These are phyloP conservation scores for Conops quadrifasciatus DNA, from an alignment of 2,888 invertebrate species.

Conservation along the genomic window DNA sequence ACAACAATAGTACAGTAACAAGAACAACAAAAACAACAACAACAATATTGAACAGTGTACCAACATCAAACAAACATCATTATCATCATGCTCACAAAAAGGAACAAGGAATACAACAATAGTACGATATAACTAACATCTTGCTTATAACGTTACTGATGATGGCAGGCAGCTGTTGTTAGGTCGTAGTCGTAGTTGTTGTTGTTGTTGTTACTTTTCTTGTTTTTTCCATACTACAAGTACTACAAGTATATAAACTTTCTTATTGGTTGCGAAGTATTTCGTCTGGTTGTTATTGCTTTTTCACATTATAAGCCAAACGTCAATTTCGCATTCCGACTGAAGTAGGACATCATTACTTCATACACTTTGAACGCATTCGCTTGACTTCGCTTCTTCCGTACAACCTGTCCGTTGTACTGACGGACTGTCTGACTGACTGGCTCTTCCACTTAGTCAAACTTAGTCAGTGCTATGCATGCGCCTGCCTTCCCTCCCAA, in stretches of 20 bases:
- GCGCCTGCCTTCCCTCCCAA: neutral
- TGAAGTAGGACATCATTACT: conserved; percentile 36
- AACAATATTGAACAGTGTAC: no score
- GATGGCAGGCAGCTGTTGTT: neutral
- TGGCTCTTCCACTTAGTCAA: no score
- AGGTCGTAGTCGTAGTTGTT: neutral
- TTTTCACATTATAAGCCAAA: conserved; percentile 30
- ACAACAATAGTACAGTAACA: no score
- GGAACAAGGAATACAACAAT: no score
- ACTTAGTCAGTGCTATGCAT: no score
- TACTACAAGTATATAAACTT: no score
- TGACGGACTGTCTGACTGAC: neutral
- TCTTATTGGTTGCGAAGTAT: no score
- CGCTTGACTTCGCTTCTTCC: neutral
- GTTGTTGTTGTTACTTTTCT: conserved; percentile 5
- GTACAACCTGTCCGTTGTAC: neutral
- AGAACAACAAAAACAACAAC: no score
- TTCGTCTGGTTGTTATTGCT: neutral
- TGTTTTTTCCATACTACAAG: neutral
- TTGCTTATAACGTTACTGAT: no score
- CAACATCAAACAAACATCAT: no score
- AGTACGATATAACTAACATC: no score
- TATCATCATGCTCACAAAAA: no score
- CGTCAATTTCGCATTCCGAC: conserved; percentile 37
- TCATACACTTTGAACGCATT: conserved; percentile 12